Evolutionary conservation across 2,797 vertebrate genomes (phyloP), one percentile per base, ranked within the genome.

Genomic region (Leptoclinus maculatus): DNA sequence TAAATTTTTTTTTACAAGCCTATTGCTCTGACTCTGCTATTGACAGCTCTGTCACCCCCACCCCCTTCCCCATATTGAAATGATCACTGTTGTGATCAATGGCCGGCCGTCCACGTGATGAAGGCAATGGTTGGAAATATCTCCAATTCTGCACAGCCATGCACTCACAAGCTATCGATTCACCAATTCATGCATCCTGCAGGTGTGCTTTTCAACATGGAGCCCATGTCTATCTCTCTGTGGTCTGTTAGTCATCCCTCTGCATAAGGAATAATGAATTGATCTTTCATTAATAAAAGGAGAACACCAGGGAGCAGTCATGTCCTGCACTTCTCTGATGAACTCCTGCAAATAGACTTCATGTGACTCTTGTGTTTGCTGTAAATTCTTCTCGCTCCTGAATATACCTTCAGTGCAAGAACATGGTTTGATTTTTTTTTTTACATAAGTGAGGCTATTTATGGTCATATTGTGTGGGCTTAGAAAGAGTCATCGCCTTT

Each of bases 381-480:
- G 36, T 29, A 12, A 66, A 72, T 45, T 64, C 51, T 25, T 23
- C 27, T 49, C 19, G 3, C 67, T 78, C 43, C 66, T 57, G 7
- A 78, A 65, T 75, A 53, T 12, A 60, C n/a, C 36, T 62, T 66
- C 47, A n/a, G 29, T 67, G 63, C 54, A 82, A 76, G 65, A 54
- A 27, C 58, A 64, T 62, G 47, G 36, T 58, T 81, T 74, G 25
- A 27, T 85, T 86, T 19, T 32, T 38, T 59, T 56, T 87, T 57
- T 86, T 90, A 89, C 75, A 41, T 88, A 91, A 92, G 80, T 56
- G 34, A 57, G 62, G 73, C 84, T 93, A 93, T 94, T 93, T 90
- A 71, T 89, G 88, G 88, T 74, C 65, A 78, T 58, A 25, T 65
- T 84, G 86, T 87, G 89, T 93, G 90, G 91, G 89, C 81, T 76